Conservation (phyloP, 64 coral and sea anemone species). For the Porites lutea region DNA sequence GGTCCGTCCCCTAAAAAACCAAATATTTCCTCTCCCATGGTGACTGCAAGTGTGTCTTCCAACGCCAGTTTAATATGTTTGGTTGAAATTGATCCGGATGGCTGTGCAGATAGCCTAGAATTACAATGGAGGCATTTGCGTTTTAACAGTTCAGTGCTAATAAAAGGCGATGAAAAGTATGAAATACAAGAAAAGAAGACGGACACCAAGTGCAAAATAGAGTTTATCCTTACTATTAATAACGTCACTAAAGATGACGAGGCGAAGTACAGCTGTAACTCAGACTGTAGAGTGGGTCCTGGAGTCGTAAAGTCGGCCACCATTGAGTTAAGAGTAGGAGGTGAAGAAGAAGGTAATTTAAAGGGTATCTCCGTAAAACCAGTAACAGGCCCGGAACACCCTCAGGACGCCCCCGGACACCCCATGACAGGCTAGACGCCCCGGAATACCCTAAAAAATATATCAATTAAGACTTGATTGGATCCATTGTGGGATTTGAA, state of each 20-base stretch:
- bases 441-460: too few relatives aligned
- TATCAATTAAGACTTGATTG: too few relatives aligned
- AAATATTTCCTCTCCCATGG: neutral
- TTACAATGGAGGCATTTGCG: neutral
- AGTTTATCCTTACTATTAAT: neutral
- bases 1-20: neutral
- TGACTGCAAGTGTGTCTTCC: neutral
- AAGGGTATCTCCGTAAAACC: too few relatives aligned
- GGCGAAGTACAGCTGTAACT: neutral
- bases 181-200: neutral
- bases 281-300: neutral
- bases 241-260: constrained; percentile 1
- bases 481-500: too few relatives aligned
- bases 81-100: neutral
- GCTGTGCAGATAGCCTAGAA: neutral
- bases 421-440: too few relatives aligned
- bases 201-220: neutral
- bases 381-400: too few relatives aligned
- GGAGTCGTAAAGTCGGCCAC: neutral
- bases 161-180: neutral
- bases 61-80: neutral
- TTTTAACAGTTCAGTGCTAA: neutral
- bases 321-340: neutral
- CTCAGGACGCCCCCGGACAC: too few relatives aligned
- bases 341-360: too few relatives aligned